phyloP scores from a whole-genome alignment of 2,888 invertebrate genomes.

The Nomada ruficornis region DNA sequence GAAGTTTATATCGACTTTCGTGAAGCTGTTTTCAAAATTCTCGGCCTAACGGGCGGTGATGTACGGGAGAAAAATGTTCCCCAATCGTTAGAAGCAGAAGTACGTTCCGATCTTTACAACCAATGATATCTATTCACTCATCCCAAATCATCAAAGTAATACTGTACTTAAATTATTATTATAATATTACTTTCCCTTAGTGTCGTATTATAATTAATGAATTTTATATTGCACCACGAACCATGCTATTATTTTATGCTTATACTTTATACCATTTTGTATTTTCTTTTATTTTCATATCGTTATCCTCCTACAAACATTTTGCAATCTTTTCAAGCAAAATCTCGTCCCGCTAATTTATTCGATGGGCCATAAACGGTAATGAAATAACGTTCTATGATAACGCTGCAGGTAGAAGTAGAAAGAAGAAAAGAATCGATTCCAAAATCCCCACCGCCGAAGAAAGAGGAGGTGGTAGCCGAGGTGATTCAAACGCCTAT shows the following conservation, averaged over 20 bases:
- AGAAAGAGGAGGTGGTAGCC: constrained; percentile 64
- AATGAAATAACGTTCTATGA: neutral
- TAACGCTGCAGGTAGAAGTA: constrained; percentile 77
- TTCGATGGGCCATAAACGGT: neutral
- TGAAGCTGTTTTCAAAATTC: constrained; percentile 90
- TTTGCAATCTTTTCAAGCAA: too few relatives aligned
- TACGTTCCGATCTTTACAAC: constrained; percentile 47
- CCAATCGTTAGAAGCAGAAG: constrained; percentile 79
- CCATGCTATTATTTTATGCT: too few relatives aligned
- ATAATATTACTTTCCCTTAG: too few relatives aligned
- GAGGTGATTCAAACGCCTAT: constrained; percentile 66
- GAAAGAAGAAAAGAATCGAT: constrained; percentile 71
- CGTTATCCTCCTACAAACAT: neutral
- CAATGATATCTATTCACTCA: neutral
- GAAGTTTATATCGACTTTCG: constrained; percentile 95
- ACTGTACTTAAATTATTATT: neutral
- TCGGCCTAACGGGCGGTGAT: constrained; percentile 85
- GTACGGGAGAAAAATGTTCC: constrained; percentile 54
- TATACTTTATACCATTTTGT: neutral
- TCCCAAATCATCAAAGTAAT: neutral
- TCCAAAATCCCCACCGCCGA: constrained; percentile 61
- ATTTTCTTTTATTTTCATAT: neutral
- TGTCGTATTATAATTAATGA: neutral
- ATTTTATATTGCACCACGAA: neutral
- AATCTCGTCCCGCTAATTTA: too few relatives aligned